These are phyloP conservation scores for Stenolophus ochropezus DNA, from an alignment of 2,888 invertebrate species.

Conservation along the genomic window DNA sequence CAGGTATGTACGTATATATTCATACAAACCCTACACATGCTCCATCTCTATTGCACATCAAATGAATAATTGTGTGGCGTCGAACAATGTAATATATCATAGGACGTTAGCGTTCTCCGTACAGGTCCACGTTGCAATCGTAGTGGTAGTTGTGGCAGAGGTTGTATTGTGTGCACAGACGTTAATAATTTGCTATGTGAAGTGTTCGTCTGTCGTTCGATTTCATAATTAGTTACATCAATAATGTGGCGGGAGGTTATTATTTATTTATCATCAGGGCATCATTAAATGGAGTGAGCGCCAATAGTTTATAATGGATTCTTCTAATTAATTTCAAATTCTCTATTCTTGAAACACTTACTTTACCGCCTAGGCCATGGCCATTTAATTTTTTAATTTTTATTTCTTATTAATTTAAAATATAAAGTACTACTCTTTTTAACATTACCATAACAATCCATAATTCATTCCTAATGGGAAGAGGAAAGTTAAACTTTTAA, in stretches of 20 bases:
- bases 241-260: neutral
- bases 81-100: slow-evolving; percentile 41
- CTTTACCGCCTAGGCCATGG: too few species aligned
- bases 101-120: neutral
- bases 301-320: too few species aligned
- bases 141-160: neutral
- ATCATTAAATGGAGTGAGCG: too few species aligned
- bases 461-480: too few species aligned
- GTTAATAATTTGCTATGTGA: neutral
- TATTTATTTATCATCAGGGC: neutral
- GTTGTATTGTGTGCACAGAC: neutral
- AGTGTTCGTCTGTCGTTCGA: neutral
- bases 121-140: neutral
- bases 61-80: slow-evolving; percentile 34
- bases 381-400: too few species aligned
- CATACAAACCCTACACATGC: neutral
- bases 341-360: too few species aligned
- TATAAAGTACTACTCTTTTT: too few species aligned
- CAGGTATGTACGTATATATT: neutral
- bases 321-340: too few species aligned
- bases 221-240: neutral
- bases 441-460: too few species aligned
- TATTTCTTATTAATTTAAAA: too few species aligned
- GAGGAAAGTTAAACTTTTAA: too few species aligned
- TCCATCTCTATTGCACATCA: neutral